Percentiles rank a stretch among this genome's conserved stretches.
These are phyloP conservation scores for Microcebus griseorufus DNA, from an alignment of 2,113 vertebrate species.

Conservation along the genomic window DNA sequence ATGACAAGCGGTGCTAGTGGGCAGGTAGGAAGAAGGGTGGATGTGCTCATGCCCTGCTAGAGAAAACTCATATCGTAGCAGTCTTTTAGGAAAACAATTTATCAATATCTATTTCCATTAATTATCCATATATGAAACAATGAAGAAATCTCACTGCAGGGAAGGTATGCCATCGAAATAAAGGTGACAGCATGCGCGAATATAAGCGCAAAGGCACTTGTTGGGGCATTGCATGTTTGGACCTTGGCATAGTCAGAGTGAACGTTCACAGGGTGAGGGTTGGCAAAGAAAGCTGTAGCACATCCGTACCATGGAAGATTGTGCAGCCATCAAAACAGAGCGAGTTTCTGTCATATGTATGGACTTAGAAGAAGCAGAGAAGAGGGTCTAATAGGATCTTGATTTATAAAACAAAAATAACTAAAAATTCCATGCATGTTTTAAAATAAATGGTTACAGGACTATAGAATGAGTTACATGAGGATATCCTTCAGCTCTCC, in stretches of 20 bases:
- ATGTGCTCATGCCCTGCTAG: not conserved
- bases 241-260: not conserved
- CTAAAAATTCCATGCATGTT: not conserved
- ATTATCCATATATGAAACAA: not conserved
- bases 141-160: not conserved
- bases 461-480: not conserved
- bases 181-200: fast-evolving
- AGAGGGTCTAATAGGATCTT: not conserved
- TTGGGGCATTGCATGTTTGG: not conserved
- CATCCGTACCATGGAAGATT: not conserved
- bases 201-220: not conserved
- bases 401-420: not conserved
- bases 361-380: not conserved
- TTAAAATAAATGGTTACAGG: not conserved
- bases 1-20: not conserved
- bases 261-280: not conserved
- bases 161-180: not conserved
- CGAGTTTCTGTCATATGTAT: not conserved
- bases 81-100: not conserved
- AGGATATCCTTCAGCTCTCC: fast-evolving
- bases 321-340: not conserved
- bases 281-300: not conserved
- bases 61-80: not conserved
- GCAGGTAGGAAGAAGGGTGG: not conserved
- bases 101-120: not conserved